Base-by-base conservation (phyloP, 2,888 invertebrate species). In the Habrosyne pyritoides region DNA sequence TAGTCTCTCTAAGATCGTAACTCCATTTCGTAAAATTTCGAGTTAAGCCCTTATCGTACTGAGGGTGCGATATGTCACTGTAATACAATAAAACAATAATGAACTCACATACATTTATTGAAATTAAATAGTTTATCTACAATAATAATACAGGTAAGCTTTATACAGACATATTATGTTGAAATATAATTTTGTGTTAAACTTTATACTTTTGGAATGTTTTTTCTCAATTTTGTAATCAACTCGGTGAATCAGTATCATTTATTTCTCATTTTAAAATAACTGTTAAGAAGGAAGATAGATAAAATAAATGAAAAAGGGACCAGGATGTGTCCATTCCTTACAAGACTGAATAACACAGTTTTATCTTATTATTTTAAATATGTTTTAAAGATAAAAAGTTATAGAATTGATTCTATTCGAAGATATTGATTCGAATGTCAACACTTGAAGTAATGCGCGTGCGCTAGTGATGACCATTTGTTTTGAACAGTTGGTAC, bases 81-180 rank as follows among this genome's bases (percentile, higher is more conserved):
- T 12, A 21, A 36, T 54, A 55, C 54, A 42, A 8, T 42, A 18
- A 60, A 60, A 60, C 14, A 30, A 53, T 53, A 52, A 21, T 56
- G 58, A 69, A 57, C 66, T 67, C 61, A 60, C 60, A 71, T 71
- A 73, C 55, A 61, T 77, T 76, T 83, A 79, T 80, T 79, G 75
- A 79, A 83, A 80, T 78, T 79, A 74, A 75, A 80, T 78, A 79
- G 69, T 68, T 73, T 74, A 72, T 76, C 79, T 82, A 82, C 77
- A 80, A 70, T 74, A 71, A 48, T 63, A 67, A 67, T 71, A 71
- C 61, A 75, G 61, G 51, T 49, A 28, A 50, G 2, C 60, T 69
- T 66, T 67, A 65, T 71, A 69, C 63, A 66, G 53, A 60, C 26
- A 53, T n/a, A 33, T 4, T 2, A 12, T 5, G 8, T 6, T 33